Evolutionary conservation across 2,113 vertebrate genomes (phyloP).

Genomic region (Osmerus mordax): DNA sequence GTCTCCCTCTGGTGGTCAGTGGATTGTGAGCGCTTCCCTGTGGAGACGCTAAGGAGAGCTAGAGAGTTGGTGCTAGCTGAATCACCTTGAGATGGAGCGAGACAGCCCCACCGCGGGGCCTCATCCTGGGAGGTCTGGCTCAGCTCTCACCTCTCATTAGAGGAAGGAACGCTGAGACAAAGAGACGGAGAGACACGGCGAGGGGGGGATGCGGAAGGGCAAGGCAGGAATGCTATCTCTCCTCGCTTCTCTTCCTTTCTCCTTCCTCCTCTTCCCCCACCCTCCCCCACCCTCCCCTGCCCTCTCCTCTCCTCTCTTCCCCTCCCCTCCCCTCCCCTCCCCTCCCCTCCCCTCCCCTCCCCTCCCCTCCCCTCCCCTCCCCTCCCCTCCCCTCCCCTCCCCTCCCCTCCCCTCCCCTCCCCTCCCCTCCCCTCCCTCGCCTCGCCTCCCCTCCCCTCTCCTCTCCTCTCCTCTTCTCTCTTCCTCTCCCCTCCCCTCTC

Average conservation of each 20-base stretch:
- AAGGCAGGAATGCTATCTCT: not conserved
- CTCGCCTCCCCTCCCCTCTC: too few species aligned
- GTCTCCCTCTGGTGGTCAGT: conserved; percentile 39
- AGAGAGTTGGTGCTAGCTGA: not conserved
- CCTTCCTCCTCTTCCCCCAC: not conserved
- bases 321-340: not conserved
- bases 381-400: too few species aligned
- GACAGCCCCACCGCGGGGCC: not conserved
- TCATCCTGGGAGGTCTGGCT: not conserved
- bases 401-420: too few species aligned
- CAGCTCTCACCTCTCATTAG: not conserved
- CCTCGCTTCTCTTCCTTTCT: not conserved
- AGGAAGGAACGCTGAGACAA: not conserved
- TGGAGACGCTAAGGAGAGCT: not conserved
- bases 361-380: too few species aligned
- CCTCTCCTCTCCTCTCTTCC: not conserved
- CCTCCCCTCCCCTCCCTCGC: too few species aligned
- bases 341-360: too few species aligned
- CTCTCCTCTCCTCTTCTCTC: too few species aligned
- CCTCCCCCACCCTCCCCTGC: too few species aligned
- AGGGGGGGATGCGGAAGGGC: not conserved
- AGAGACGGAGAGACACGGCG: not conserved
- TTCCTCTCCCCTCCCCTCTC: not conserved
- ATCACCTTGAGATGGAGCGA: not conserved
- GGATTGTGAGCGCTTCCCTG: not conserved